phyloP scores from a whole-genome alignment of 2,113 vertebrate genomes.

The Laticauda colubrina region DNA sequence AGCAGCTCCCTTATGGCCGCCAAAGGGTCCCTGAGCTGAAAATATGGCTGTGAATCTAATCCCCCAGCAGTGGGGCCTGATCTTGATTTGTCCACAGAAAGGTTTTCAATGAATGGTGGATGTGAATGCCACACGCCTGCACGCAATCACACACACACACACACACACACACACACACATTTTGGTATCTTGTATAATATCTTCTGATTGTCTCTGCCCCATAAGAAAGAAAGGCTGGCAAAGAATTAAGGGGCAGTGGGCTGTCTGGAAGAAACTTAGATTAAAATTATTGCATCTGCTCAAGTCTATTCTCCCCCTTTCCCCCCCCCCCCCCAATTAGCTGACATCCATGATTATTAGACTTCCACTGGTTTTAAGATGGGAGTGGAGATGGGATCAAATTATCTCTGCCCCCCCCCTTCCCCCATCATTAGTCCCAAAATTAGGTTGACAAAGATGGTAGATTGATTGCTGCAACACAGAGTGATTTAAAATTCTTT shows the following conservation, averaged over 20 bases:
- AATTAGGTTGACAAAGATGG: not conserved
- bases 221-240: not conserved
- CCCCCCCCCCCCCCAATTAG: not conserved
- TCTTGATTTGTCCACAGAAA: not conserved
- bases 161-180: not conserved
- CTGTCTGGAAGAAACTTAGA: not conserved
- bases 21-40: not conserved
- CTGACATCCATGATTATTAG: not conserved
- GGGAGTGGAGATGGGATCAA: not conserved
- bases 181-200: not conserved
- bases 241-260: not conserved
- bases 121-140: not conserved
- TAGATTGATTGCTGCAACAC: slow-evolving; percentile 18
- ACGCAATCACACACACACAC: accelerated
- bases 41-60: not conserved
- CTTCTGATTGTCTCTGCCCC: not conserved
- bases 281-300: not conserved
- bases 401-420: not conserved
- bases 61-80: not conserved
- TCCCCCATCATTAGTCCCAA: not conserved
- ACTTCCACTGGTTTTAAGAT: not conserved
- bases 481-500: not conserved
- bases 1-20: not conserved
- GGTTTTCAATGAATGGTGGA: not conserved
- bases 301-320: not conserved